Conservation (phyloP, 2,797 vertebrate genomes). For the Sebastes vulpes region DNA sequence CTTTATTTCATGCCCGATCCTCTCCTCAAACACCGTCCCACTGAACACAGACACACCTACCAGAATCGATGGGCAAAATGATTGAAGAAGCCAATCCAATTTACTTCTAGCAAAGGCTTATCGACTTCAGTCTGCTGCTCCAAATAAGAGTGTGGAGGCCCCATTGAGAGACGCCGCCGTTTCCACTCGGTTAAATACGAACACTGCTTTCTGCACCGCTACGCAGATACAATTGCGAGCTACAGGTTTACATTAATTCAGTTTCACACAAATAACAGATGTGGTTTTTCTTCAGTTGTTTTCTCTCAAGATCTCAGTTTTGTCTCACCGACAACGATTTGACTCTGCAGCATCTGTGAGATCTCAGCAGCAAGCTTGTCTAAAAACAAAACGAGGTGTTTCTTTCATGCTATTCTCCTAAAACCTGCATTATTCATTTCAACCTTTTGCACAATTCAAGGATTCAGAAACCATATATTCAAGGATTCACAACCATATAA, state of each 20-base stretch:
- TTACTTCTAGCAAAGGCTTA: slow-evolving; percentile 63
- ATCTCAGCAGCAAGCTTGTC: background rate
- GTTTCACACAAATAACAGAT: slow-evolving; percentile 15
- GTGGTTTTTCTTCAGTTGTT: slow-evolving; percentile 19
- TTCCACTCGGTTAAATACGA: slow-evolving; percentile 54
- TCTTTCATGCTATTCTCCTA: background rate
- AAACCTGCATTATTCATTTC: background rate
- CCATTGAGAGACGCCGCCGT: slow-evolving; percentile 30
- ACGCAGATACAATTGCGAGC: slow-evolving; percentile 16
- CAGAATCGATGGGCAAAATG: slow-evolving; percentile 67
- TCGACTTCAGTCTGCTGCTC: slow-evolving; percentile 58
- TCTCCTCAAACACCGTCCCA: slow-evolving; percentile 30
- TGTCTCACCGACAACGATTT: background rate
- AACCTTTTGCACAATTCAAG: background rate
- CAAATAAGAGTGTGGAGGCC: slow-evolving; percentile 47
- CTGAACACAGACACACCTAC: slow-evolving; percentile 44
- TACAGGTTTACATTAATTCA: slow-evolving; percentile 32
- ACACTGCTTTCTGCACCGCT: slow-evolving; percentile 44
- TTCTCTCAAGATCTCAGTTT: background rate
- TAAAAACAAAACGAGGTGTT: background rate
- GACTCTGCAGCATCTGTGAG: background rate
- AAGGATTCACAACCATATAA: background rate
- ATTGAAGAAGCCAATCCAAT: slow-evolving; percentile 74
- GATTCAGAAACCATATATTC: background rate
- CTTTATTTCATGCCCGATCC: slow-evolving; percentile 3